Conservation (phyloP, 2,797 vertebrate genomes). For the Ptychobarbus kaznakovi region DNA sequence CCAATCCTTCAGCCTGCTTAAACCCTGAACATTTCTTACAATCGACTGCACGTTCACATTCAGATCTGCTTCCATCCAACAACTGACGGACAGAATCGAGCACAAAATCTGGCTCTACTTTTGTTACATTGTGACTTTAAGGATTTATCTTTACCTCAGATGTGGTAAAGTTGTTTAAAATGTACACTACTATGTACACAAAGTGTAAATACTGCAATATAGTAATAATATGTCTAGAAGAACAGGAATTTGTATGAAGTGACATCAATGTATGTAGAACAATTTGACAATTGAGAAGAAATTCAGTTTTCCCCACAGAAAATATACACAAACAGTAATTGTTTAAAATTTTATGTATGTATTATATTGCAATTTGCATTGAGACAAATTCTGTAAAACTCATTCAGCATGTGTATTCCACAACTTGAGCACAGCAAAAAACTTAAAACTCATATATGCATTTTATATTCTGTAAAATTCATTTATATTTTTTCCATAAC, state of each 20-base stretch:
- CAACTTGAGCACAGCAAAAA: slow-evolving; percentile 1
- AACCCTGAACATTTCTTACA: background rate
- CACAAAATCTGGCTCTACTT: background rate
- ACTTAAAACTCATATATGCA: background rate
- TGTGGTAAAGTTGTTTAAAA: background rate
- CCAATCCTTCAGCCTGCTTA: too few relatives aligned
- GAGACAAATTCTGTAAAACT: background rate
- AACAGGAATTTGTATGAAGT: slow-evolving; percentile 5
- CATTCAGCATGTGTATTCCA: background rate
- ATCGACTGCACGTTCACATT: background rate
- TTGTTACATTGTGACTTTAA: background rate
- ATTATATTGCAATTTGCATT: background rate
- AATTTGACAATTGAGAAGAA: background rate
- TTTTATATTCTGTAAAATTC: background rate
- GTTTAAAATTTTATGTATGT: background rate
- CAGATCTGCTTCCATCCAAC: background rate
- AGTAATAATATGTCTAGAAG: background rate
- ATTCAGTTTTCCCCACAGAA: too few relatives aligned
- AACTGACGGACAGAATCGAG: background rate
- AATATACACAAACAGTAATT: slow-evolving; percentile 9
- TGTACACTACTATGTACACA: background rate
- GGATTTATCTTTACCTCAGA: background rate
- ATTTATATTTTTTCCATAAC: background rate
- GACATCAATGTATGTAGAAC: background rate
- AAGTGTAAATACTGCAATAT: background rate